Evolutionary conservation across 1,140 invertebrate species (phyloP), one percentile per base, ranked within the genome.

Genomic region (Linepithema humile): DNA sequence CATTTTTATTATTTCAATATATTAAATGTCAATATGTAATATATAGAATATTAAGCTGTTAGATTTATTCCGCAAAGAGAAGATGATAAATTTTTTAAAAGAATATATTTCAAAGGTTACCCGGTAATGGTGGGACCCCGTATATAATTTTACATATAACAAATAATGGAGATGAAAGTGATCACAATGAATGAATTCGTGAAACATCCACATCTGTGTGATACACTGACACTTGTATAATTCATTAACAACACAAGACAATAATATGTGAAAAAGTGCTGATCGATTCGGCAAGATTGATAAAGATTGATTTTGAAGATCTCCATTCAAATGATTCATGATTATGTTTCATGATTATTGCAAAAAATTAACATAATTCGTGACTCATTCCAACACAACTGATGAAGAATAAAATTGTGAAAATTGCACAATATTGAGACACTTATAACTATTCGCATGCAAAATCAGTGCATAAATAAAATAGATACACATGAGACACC

Each of bases 381-480:
- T 35, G 45, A 38, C 35, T 67, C 38, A 7, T 64, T 38, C 62
- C 10, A 35, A 29, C 43, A 67, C 32, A 48, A 43, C 43, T 20
- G 17, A 29, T 7, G 9, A 26, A n/a, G 32, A 38, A 15, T n/a
- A 29, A n/a, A 48, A 1, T 40, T 35, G 35, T n/a, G 23, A n/a
- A 57, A 40, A 70, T 12, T 29, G 20, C 23, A 53, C 7, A 38
- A 26, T 55, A 17, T 55, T 32, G 15, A 80, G 17, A 80, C 23
- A 69, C 15, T 78, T 67, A 35, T 6, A 74, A 6, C 32, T 53
- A 53, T 50, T 82, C 64, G 77, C 83, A 77, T 85, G 64, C 74
- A 82, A 38, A 67, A 29, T n/a, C n/a, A 55, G 53, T 55, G 9
- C 43, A 23, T 53, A 65, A 48, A 55, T n/a, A 35, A 82, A 32